Conservation (phyloP, 2,888 invertebrate genomes). For the Heliothis peltigera region DNA sequence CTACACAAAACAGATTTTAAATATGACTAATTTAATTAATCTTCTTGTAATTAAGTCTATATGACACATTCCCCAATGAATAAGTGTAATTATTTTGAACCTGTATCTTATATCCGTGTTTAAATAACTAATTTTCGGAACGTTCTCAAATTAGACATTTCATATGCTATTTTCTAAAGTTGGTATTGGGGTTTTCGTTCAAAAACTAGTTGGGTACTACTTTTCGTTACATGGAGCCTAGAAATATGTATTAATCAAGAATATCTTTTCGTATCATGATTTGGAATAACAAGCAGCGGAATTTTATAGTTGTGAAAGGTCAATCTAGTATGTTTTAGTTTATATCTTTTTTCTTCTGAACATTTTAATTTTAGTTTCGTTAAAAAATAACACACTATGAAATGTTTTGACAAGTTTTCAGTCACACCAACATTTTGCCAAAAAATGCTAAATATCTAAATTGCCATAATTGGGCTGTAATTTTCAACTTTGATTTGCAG, state of each 20-base stretch:
- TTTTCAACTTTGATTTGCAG: slow-evolving; percentile 71
- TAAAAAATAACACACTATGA: slow-evolving; percentile 3
- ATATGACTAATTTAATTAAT: too few species aligned
- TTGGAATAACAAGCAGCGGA: too few species aligned
- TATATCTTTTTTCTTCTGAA: neutral
- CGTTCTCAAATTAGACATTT: slow-evolving; percentile 35
- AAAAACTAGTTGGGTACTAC: slow-evolving; percentile 31
- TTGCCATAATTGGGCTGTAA: slow-evolving; percentile 76
- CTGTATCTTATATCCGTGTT: too few species aligned
- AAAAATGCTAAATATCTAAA: slow-evolving; percentile 66
- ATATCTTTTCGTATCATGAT: too few species aligned
- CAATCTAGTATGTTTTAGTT: neutral
- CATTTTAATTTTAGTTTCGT: neutral
- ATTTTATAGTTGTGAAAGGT: too few species aligned
- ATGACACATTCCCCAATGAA: neutral
- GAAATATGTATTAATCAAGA: too few species aligned
- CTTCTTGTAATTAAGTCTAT: too few species aligned
- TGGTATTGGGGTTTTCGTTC: slow-evolving; percentile 30
- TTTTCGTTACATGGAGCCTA: too few species aligned
- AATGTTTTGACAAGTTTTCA: slow-evolving; percentile 60
- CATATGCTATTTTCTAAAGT: slow-evolving; percentile 2
- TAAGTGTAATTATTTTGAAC: neutral
- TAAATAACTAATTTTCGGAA: slow-evolving; percentile 37
- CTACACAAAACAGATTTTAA: too few species aligned
- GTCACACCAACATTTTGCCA: slow-evolving; percentile 65